A percentile compares a stretch with the other conserved stretches of the same genome.
These are phyloP conservation scores for Myrmecobius fasciatus DNA, from an alignment of 2,113 vertebrate genomes.

Conservation along the genomic window DNA sequence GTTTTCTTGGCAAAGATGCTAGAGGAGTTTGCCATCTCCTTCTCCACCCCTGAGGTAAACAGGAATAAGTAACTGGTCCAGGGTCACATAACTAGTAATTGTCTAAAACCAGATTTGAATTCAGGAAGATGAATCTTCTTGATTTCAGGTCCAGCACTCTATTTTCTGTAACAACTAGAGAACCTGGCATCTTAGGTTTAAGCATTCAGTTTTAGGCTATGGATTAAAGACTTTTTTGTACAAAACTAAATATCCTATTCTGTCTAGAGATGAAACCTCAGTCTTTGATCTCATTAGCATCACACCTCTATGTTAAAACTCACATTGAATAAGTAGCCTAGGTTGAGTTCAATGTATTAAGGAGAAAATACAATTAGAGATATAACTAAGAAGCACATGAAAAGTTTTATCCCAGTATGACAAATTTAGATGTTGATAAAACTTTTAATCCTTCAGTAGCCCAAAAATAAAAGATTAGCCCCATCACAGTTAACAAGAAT, in stretches of 20 bases:
- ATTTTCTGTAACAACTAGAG: not conserved
- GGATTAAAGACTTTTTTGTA: not conserved
- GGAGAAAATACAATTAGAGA: constrained; percentile 40
- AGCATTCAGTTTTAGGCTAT: not conserved
- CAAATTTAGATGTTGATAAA: not conserved
- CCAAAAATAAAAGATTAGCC: not conserved
- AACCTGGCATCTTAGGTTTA: not conserved
- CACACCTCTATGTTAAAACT: constrained; percentile 48
- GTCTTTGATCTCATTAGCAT: constrained; percentile 39
- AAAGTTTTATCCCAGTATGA: not conserved
- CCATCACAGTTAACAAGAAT: not conserved
- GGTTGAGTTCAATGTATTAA: constrained; percentile 39
- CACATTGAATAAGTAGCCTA: constrained; percentile 43
- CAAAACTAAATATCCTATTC: not conserved
- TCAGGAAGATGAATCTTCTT: no score
- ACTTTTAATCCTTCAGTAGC: not conserved
- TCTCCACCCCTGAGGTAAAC: not conserved
- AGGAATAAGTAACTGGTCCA: not conserved
- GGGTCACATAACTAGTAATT: not conserved
- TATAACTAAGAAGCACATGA: not conserved
- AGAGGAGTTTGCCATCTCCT: not conserved
- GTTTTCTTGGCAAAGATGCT: not conserved
- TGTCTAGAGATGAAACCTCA: not conserved
- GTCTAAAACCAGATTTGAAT: not conserved
- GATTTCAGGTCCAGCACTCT: no score